Percentiles rank a stretch among this genome's conserved stretches.
phyloP scores from a whole-genome alignment of 2,888 invertebrate species.

The Cecidostiba fungosa region DNA sequence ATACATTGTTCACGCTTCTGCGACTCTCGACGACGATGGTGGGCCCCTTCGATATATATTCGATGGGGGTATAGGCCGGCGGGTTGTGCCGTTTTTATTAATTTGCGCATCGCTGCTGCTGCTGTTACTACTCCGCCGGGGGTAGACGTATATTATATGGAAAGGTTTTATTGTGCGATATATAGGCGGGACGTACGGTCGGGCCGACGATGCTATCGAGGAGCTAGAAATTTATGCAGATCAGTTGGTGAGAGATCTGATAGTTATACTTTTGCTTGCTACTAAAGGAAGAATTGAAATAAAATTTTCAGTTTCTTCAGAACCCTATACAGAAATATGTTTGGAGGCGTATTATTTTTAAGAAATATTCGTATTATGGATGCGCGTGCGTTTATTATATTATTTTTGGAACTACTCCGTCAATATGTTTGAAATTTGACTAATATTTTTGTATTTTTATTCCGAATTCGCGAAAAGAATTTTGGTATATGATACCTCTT shows the following conservation, averaged over 20 bases:
- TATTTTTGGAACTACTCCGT: too few species aligned
- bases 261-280: too few species aligned
- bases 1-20: constrained; percentile 53
- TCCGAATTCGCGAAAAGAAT: too few species aligned
- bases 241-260: background rate
- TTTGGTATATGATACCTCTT: too few species aligned
- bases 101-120: background rate
- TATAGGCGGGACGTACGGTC: background rate
- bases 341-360: too few species aligned
- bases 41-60: background rate
- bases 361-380: too few species aligned
- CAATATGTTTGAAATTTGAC: too few species aligned
- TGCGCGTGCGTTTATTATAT: too few species aligned
- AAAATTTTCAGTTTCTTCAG: too few species aligned
- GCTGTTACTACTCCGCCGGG: background rate
- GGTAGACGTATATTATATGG: background rate
- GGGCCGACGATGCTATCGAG: background rate
- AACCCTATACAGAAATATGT: too few species aligned
- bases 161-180: background rate
- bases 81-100: constrained; percentile 17
- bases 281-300: too few species aligned
- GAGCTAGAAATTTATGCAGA: background rate
- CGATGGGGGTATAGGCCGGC: constrained; percentile 1
- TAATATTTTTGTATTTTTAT: too few species aligned
- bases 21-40: constrained; percentile 7